Base-by-base conservation (phyloP, 2,888 invertebrate genomes). In the Chirona hameri region DNA sequence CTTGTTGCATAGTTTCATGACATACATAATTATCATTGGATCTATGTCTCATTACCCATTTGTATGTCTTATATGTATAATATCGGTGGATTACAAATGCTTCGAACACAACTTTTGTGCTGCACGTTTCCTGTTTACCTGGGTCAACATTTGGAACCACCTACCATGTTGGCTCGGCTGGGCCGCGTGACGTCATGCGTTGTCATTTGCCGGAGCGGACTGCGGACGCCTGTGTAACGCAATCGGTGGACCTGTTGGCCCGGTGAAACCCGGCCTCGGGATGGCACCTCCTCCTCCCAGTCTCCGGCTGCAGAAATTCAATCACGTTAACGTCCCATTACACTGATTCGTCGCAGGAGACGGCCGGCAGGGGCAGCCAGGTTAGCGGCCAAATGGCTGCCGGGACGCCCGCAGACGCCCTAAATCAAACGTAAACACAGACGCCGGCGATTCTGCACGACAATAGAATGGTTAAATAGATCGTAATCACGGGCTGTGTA, bases 371-470 rank as follows among this genome's bases (percentile, higher is more conserved):
- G 0, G 14, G 46, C 12, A 24, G 21, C 24, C 46, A 24, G 24
- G 39, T 76, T 21, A 46, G 15, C 9, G 24, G 21, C 39, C 18
- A 76, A 76, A 76, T 27, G 76, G 24, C 31, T 46, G 7, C 76
- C 21, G 2, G 39, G 76, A 9, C 18, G 76, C 76, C 39, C 18
- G 76, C 76, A 24, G 76, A 24, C 39, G 46, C 18, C 46, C 46
- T 76, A 76, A 76, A 76, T 76, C 76, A 76, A 76, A 76, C 39
- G 76, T 76, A 76, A 76, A 76, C 76, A 76, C 76, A 46, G 76
- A 46, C 24, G 46, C 76, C 4, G 76, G 24, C 46, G 9, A 14
- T 39, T 46, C 31, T 46, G 76, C 76, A 46, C 31, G 46, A 46
- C 46, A 46, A 7, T 18, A 76, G 76, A 76, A 76, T 76, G 39